Base-by-base conservation (phyloP, 37 sponge, comb jelly and placozoan species). In the Chondrosia reniformis region DNA sequence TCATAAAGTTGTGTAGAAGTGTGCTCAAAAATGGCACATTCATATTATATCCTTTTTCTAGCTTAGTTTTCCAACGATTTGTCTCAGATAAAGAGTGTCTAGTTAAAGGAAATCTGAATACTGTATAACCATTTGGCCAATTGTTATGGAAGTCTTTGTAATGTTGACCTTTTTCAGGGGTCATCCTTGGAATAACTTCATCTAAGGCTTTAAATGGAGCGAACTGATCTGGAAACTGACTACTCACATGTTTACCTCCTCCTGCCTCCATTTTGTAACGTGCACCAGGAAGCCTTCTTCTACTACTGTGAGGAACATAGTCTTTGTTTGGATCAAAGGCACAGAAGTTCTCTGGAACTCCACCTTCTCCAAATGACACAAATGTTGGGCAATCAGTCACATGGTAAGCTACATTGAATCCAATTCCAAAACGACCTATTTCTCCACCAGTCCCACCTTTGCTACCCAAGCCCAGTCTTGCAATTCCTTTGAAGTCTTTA, bases 381-480 rank as follows among this genome's bases (percentile, higher is more conserved):
- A 89, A 89, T 0, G 38, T 84, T 19, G 94, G 89, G 54, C 94
- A 93, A 45, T 93, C 94, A 46, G 89, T 93, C 31, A 93, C 57
- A 75, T 93, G 89, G 46, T 93, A 93, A 4, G 84, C 89, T 1
- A 85, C 89, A 88, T 93, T 93, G 72, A 93, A 93, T 4, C 94
- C 94, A 43, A 93, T 83, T 40, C 94, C 94, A 85, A 87, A 93
- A 30, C 84, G 76, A 5, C 94, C 94, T 69, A 89, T 93, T 33
- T 45, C 58, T 17, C 82, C 85, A 63, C 67, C 21, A 0, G 84
- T 71, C 21, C 72, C 65, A 24, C 64, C 64, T 66, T 93, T 93
- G 24, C 84, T 77, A 17, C 94, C 94, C 80, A 65, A 84, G 31
- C 94, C 94, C 46, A 93, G 78, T 54, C 80, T 54, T 5, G 66